Base-by-base conservation (phyloP, 2,888 invertebrate species). In the Anticlea derivata region DNA sequence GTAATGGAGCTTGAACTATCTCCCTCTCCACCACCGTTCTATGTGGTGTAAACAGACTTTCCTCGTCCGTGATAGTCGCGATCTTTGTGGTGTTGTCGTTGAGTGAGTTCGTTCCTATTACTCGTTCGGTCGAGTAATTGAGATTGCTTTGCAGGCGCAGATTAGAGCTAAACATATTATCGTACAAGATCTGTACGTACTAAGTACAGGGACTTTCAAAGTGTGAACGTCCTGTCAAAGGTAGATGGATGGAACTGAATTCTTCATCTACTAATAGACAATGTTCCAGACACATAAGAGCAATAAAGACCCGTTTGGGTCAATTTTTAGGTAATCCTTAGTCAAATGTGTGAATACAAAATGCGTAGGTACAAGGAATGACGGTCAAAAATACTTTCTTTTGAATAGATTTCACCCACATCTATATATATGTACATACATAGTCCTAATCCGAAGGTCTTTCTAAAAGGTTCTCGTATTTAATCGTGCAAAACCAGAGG, bases 21-120 rank as follows among this genome's bases (percentile, higher is more conserved):
- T 60, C 56, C 37, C n/a, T 31, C 5, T 33, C 29, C 13, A 7
- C 37, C 17, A 49, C 62, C n/a, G n/a, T n/a, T 63, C 64, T 57
- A 63, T 66, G 65, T 62, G 64, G 63, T 55, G 63, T 64, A 68
- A 66, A 69, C 65, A 65, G 66, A 67, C 65, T 64, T 73, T 70
- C 67, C 68, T 60, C 54, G 59, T 60, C 61, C 55, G 55, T 61
- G 57, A 58, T 57, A 58, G 59, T 22, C 41, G 53, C 63, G 67
- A 69, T 66, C 68, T 68, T 60, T 68, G 66, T 62, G 56, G 57
- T 46, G 54, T 49, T 31, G 34, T 34, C 22, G 41, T 34, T 7
- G 17, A 29, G 27, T 27, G 22, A 31, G 23, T 11, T 37, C 11
- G 5, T 27, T 26, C 31, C 31, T n/a, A 17, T 3, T 11, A 43